phyloP scores from a whole-genome alignment of 2,888 invertebrate species.

The Octonoba sinensis region DNA sequence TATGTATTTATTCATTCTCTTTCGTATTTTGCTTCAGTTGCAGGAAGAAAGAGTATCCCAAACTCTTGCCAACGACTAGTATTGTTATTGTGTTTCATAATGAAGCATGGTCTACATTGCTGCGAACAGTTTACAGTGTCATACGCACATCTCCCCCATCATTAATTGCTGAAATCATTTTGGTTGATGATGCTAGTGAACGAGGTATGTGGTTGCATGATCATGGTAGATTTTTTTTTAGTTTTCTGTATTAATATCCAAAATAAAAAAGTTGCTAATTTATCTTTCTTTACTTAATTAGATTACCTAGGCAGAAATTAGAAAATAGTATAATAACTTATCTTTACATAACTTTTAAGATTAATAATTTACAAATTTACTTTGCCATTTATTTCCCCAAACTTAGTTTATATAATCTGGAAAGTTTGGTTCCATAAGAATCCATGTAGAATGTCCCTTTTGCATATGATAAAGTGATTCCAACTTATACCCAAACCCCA shows the following conservation, averaged over 20 bases:
- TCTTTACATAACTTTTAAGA: no score
- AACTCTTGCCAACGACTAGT: slow-evolving; percentile 89
- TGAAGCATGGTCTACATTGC: slow-evolving; percentile 97
- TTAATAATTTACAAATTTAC: no score
- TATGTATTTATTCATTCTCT: neutral
- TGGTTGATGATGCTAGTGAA: slow-evolving; percentile 98
- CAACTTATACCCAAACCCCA: no score
- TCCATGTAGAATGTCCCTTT: no score
- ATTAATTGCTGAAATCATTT: slow-evolving; percentile 91
- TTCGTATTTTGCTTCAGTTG: slow-evolving; percentile 75
- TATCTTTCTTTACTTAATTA: slow-evolving; percentile 71
- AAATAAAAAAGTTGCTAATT: neutral
- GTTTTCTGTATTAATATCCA: neutral
- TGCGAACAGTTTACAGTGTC: slow-evolving; percentile 96
- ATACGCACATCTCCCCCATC: slow-evolving; percentile 92
- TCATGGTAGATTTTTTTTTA: neutral
- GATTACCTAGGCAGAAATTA: slow-evolving; percentile 89
- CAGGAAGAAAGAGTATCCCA: slow-evolving; percentile 83
- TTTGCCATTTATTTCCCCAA: no score
- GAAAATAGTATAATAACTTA: slow-evolving; percentile 89
- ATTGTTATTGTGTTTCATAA: slow-evolving; percentile 99
- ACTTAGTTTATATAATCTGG: no score
- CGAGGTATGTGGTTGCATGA: slow-evolving; percentile 76
- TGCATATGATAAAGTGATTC: no score
- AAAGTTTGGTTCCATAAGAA: no score